Base-by-base conservation (phyloP, 2,113 vertebrate species). In the Parus major region DNA sequence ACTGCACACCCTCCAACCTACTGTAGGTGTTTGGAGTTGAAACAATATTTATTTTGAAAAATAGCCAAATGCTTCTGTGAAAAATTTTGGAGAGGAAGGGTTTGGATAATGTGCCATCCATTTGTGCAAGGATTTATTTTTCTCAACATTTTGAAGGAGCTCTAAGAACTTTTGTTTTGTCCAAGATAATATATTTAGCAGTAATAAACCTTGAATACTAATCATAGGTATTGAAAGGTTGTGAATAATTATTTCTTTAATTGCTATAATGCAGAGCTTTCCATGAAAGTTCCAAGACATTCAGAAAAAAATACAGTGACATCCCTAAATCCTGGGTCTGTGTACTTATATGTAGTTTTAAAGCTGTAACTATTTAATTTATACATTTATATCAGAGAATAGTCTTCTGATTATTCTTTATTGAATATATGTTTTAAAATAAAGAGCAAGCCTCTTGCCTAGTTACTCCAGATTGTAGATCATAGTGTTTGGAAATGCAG, bases 1-100 rank as follows among this genome's bases (percentile, higher is more conserved):
- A 15, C 8, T 82, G n/a, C 11, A 56, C 0, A 1, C 3, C 15
- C 12, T 71, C 7, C 27, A 87, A 49, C 2, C 1, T 2, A 0
- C 3, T 59, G 6, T 23, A 65, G 5, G 2, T 57, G 7, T 80
- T 53, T 41, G 53, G 9, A 69, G 8, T 18, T 39, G 23, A 82
- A 91, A 76, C 33, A 46, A 2, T 14, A 8, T 35, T 15, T 61
- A 28, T 33, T 92, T 64, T 49, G 11, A 64, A 71, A 83, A 73
- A 22, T 11, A 2, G 5, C 1, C 20, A 70, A 59, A 80, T 17
- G 27, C 7, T 36, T 35, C n/a, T 14, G 7, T 66, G 29, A 10
- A 64, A 86, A 60, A 50, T 23, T 66, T 49, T 35, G 8, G 22
- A 39, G 21, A 53, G 10, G 12, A 69, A 50, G 8, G 16, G 6